Base-by-base conservation (phyloP, 2,797 vertebrate species). In the Selene dorsalis region DNA sequence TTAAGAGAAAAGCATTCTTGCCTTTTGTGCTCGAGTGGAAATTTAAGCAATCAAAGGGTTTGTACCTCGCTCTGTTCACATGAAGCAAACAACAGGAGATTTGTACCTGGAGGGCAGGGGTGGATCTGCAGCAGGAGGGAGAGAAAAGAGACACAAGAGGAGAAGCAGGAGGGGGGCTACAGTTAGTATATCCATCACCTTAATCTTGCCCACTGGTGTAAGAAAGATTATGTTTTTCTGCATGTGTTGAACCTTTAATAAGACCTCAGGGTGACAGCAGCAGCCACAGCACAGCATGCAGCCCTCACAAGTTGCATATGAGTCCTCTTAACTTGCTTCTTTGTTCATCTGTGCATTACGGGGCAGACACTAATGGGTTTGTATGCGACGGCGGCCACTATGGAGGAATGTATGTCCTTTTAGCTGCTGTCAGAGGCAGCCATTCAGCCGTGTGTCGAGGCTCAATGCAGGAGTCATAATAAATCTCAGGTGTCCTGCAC, bases 331-430 rank as follows among this genome's bases (percentile, higher is more conserved):
- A 73, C 71, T 52, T 35, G 28, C 60, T 63, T 39, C 75, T 86
- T 88, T 88, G 77, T 93, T 59, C 59, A 28, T 75, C 48, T 68
- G 68, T 79, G 79, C 64, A 48, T 82, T 83, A 77, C 9, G 39
- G 73, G 53, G 75, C 61, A 76, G 77, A 83, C 63, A 79, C 60
- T 80, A 83, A 91, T 90, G 84, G 76, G 58, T 72, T 66, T 85
- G 73, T 87, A 75, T 78, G 82, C 16, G 53, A 85, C 38, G 66
- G 68, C 48, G 39, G 53, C 82, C 80, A 58, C 78, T 64, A 75
- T 69, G 55, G 66, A 90, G 87, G 87, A 94, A 93, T 92, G 87
- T 48, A 53, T 59, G 64, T 84, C 80, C 86, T 91, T 93, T 94
- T 79, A 92, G 89, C 77, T 64, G 74, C 84, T 88, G 91, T 91